Evolutionary conservation across 1,140 invertebrate species (phyloP), one percentile per base, ranked within the genome.

Genomic region (Leguminivora glycinivorella): DNA sequence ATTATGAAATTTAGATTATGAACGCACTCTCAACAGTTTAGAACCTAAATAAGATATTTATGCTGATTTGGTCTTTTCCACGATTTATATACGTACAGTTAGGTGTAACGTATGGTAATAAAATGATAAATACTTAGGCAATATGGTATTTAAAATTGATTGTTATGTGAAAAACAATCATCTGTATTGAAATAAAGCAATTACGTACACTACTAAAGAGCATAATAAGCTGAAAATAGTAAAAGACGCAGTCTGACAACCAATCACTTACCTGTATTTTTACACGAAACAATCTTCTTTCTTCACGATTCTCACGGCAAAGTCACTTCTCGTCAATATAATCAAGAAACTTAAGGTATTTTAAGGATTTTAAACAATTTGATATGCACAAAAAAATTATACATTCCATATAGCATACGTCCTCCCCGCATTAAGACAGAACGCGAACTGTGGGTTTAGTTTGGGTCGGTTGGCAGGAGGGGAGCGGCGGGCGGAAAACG

Each of bases 171-270:
- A 73, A 56, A 31, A 76, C 29, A 38, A 70, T 31, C 10, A 66
- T 38, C 56, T 31, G 47, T 67, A 67, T 60, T 58, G 24, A 66
- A 66, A 71, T 74, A 80, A 83, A 84, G 83, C 78, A 80, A 83
- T 85, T 70, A 56, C 40, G 79, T 82, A 76, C 47, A 52, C 75
- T 70, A 75, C 70, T 82, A 77, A 75, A 63, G 67, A 75, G 79
- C 75, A 78, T 83, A 83, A 83, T 81, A 85, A 88, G 85, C 81
- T 80, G 74, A 67, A 47, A 88, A 85, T 85, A 79, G 74, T 74
- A 85, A 84, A 88, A 92, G 87, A 92, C 88, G 91, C 91, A 90
- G 81, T 87, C 87, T 90, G 90, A 89, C 90, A 91, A 87, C 79
- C 83, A 83, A 75, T 82, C 81, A 91, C 89, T 91, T 84, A 92